A percentile compares a stretch with the other conserved stretches of the same genome.
Evolutionary conservation across 2,888 invertebrate genomes (phyloP).

Genomic region (Chymomyza caudatula): DNA sequence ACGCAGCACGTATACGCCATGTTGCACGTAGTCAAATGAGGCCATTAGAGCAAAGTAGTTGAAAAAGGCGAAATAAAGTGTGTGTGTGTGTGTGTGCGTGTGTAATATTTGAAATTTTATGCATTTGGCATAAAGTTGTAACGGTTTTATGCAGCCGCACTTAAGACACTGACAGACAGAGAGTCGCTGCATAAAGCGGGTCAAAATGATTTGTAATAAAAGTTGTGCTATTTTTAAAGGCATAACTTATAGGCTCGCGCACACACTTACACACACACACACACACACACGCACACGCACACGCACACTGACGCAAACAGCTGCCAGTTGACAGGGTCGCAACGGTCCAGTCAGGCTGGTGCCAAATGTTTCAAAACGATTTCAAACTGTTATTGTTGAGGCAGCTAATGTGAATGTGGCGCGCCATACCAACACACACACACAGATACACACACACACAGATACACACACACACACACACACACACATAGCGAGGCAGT

Average conservation of each 20-base stretch:
- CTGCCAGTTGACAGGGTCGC: slow-evolving; percentile 9
- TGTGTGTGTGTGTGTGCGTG: neutral
- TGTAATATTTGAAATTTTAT: neutral
- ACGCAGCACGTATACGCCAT: neutral
- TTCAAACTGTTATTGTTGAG: slow-evolving; percentile 14
- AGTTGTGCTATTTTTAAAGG: slow-evolving; percentile 55
- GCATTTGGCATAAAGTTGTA: neutral
- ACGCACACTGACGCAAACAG: neutral
- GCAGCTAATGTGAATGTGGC: slow-evolving; percentile 11
- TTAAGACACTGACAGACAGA: neutral
- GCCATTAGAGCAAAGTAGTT: neutral
- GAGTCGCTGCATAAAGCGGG: slow-evolving; percentile 39
- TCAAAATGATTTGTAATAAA: slow-evolving; percentile 70
- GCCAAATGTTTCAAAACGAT: slow-evolving; percentile 44
- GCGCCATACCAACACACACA: slow-evolving; percentile 2
- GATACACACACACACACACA: no score
- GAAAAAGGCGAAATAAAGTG: neutral
- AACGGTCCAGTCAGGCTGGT: slow-evolving; percentile 55
- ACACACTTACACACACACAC: neutral
- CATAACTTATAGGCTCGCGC: slow-evolving; percentile 11
- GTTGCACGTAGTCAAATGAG: neutral
- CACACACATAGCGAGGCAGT: no score
- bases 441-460: neutral
- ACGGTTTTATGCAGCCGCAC: neutral
- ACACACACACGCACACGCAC: neutral